Conservation (phyloP, 2,888 invertebrate genomes). For the Geotrupes spiniger region DNA sequence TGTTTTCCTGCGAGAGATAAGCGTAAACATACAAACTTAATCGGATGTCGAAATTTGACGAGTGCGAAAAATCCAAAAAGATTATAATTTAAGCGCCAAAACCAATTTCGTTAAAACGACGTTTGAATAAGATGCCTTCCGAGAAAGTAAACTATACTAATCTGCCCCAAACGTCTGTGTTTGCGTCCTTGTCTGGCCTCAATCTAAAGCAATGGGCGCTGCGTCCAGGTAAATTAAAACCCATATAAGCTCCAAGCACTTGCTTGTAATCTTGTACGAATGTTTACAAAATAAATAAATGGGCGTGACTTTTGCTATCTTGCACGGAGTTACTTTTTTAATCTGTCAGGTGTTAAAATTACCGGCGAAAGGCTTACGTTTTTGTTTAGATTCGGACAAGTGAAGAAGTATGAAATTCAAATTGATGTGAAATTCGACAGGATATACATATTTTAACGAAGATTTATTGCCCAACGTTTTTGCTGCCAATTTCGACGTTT, state of each 20-base stretch:
- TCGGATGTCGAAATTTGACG: too few species aligned
- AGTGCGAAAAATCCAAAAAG: neutral
- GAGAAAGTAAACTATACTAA: slow-evolving; percentile 12
- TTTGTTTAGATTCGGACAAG: too few species aligned
- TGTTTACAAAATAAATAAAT: slow-evolving; percentile 15
- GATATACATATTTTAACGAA: too few species aligned
- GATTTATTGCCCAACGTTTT: slow-evolving; percentile 4
- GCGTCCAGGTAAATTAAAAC: too few species aligned
- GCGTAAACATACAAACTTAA: too few species aligned
- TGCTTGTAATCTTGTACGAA: slow-evolving; percentile 8
- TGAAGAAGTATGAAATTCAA: too few species aligned
- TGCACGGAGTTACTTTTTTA: neutral
- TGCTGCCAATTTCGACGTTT: slow-evolving; percentile 4
- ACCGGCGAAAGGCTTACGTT: neutral
- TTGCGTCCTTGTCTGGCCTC: too few species aligned
- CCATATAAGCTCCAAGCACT: too few species aligned
- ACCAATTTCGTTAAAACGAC: slow-evolving; percentile 1
- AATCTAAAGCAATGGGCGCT: too few species aligned
- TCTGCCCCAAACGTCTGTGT: neutral
- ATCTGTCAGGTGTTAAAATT: slow-evolving; percentile 10
- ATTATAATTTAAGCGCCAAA: slow-evolving; percentile 1
- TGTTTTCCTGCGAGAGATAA: too few species aligned
- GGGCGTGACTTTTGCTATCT: slow-evolving; percentile 9
- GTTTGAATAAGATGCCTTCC: neutral
- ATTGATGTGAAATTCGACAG: too few species aligned